Evolutionary conservation across 2,113 vertebrate species (phyloP).

Genomic region (Salvelinus sp.): DNA sequence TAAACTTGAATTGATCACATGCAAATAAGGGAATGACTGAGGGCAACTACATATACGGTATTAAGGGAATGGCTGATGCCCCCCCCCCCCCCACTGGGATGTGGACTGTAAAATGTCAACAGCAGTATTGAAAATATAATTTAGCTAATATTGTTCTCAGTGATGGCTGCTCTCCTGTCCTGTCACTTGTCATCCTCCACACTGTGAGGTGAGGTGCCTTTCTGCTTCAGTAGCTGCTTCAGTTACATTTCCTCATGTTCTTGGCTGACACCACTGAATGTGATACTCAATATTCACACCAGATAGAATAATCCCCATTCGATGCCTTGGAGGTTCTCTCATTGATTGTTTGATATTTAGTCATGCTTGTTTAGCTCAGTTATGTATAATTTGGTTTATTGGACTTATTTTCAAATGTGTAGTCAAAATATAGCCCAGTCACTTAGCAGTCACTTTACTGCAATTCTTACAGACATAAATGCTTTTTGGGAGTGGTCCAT

Average conservation of each 20-base stretch:
- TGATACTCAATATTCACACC: slow-evolving; percentile 24
- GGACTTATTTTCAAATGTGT: neutral
- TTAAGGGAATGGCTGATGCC: too few relatives aligned
- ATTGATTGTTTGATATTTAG: too few relatives aligned
- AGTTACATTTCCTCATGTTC: slow-evolving; percentile 28
- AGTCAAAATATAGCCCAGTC: neutral
- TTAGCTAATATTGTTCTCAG: too few relatives aligned
- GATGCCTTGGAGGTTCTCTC: neutral
- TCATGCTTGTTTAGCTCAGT: neutral
- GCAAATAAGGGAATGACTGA: slow-evolving; percentile 22
- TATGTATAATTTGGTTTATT: neutral
- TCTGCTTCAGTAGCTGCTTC: slow-evolving; percentile 17
- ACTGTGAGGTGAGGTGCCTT: slow-evolving; percentile 6
- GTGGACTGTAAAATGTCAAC: too few relatives aligned
- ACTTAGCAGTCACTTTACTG: neutral
- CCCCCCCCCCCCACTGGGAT: too few relatives aligned
- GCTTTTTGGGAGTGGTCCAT: slow-evolving; percentile 30
- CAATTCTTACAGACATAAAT: neutral
- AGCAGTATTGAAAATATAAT: too few relatives aligned
- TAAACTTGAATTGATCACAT: slow-evolving; percentile 42
- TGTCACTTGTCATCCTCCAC: neutral
- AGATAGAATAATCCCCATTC: neutral
- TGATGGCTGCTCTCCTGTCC: too few relatives aligned
- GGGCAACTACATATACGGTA: too few relatives aligned
- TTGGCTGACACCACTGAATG: slow-evolving; percentile 25